Evolutionary conservation across 53 echinoderm and acorn worm species (phyloP), one percentile per base, ranked within the genome.

Genomic region (Zoroaster sp.): DNA sequence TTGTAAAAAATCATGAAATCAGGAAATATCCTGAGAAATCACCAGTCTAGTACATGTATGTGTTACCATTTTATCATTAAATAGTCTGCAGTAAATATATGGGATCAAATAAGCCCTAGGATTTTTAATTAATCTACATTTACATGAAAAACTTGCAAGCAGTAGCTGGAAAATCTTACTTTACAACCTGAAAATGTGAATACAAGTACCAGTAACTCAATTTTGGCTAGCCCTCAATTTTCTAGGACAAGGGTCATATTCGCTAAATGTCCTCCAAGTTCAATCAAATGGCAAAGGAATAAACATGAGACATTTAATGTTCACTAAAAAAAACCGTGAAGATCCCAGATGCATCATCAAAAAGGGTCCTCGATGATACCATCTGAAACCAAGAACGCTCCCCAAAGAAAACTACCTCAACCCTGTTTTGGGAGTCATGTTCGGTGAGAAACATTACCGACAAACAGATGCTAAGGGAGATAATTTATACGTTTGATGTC

Each of bases 281-380:
- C 70, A 5, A 70, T 18, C 18, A 71, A 35, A 37, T 71, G 20
- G 38, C 38, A 36, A 36, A 18, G 35, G 35, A 71, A 8, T 17
- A 37, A 35, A 71, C 32, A 71, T 15, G 38, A 71, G 32, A 71
- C 38, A 71, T 71, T 18, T 6, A 71, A 71, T 1, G 40, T 39
- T 47, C 38, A 39, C 37, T 11, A 55, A 79, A 36, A n/a, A n/a
- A 77, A 52, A 35, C 34, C 77, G 51, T 23, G 79, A 37, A n/a
- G 12, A 59, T 79, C 79, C 79, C 79, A 13, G 65, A 79, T n/a
- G 79, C 20, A 33, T n/a, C 79, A 79, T 79, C 79, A 79, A 79
- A 36, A 38, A 8, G 32, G 53, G 5, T 8, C n/a, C 54, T 54
- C 54, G 14, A 15, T 34, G 77, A 34, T 6, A 53, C 54, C 49